Evolutionary conservation across 2,113 vertebrate genomes (phyloP).

Genomic region (Xenopus laevis): DNA sequence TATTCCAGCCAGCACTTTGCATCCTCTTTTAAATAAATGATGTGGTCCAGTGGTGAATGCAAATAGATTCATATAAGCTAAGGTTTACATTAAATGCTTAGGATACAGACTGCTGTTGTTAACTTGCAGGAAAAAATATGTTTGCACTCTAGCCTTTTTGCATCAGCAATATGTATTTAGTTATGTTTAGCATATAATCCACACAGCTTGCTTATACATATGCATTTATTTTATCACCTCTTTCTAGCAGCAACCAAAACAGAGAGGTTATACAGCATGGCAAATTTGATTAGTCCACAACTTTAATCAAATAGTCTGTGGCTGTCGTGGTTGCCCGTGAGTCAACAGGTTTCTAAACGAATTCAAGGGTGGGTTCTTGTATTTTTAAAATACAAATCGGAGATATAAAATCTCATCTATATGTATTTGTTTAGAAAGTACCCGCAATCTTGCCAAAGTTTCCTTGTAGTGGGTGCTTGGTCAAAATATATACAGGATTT

Average conservation of each 20-base stretch:
- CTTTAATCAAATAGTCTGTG: no score
- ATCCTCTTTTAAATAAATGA: not conserved
- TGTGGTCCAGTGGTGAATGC: not conserved
- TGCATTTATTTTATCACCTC: slow-evolving; percentile 1
- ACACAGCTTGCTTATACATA: not conserved
- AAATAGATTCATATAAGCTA: not conserved
- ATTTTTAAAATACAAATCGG: no score
- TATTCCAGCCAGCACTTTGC: not conserved
- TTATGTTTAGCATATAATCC: not conserved
- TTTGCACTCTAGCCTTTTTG: not conserved
- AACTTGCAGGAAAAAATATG: slow-evolving; percentile 6
- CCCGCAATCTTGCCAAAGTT: no score
- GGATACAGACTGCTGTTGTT: not conserved
- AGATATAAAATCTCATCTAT: no score
- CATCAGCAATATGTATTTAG: not conserved
- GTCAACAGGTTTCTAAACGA: no score
- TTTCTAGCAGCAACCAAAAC: slow-evolving; percentile 1
- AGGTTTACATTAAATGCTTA: not conserved
- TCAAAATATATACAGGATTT: no score
- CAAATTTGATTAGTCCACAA: not conserved
- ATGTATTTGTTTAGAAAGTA: no score
- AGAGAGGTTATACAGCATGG: slow-evolving; percentile 8
- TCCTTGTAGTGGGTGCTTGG: no score
- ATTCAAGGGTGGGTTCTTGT: no score
- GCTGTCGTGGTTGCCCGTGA: no score